Evolutionary conservation across 1,140 invertebrate species (phyloP), one percentile per base, ranked within the genome.

Genomic region (Drosophila kepulauana): DNA sequence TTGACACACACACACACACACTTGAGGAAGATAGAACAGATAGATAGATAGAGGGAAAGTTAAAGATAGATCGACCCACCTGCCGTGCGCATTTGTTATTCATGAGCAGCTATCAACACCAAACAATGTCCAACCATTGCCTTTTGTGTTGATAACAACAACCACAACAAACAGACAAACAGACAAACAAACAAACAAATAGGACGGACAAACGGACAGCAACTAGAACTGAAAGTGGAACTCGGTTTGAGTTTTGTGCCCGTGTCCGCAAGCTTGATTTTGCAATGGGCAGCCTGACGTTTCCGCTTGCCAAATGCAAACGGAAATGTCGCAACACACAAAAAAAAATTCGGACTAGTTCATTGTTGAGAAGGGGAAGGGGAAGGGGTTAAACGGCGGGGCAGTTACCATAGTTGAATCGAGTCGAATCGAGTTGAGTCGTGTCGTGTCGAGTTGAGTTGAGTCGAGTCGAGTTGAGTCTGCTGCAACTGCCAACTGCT

Each of bases 291-390:
- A 82, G 68, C 54, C 82, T 87, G 80, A 88, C 85, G 81, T 87
- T 87, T 87, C 84, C 84, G 84, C 77, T 87, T 87, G 84, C 84
- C 84, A 87, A 87, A 87, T 87, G 80, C 84, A 87, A 87, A 88
- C 84, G 84, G 85, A 87, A 87, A 88, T 87, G 84, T 87, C 84
- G 75, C 77, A 82, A 38, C 33, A 25, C 20, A 25, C 20, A 25
- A 38, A 38, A 38, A 69, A 63, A 59, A 45, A 63, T 30, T 25
- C 3, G 52, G 41, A 20, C 57, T 64, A 68, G 64, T 74, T 68
- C 64, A 68, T 46, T 68, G 70, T 46, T 67, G 54, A 5, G 35
- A 1, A 30, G 13, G 46, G 35, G n/a, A 5, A 16, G 58, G 35
- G 35, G 7, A 8, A 8, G 35, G 2, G 35, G 35, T 8, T 38